Evolutionary conservation across 2,113 vertebrate species (phyloP), one percentile per base, ranked within the genome.

Genomic region (Coptodon rendalli): DNA sequence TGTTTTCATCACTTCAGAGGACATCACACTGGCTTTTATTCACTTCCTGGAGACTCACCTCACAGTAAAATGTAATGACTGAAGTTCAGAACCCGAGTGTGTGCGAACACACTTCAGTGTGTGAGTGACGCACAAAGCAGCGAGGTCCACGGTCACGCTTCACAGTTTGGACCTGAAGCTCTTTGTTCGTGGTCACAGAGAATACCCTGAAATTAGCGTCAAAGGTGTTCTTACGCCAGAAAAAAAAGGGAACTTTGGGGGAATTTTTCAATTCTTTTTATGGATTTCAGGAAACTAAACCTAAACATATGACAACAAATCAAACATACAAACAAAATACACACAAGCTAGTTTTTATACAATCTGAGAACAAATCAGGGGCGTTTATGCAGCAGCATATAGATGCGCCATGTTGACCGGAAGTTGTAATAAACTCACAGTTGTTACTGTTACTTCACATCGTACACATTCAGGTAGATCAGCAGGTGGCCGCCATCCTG

Each of bases 1-100:
- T 52, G 45, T 52, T 78, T 78, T 78, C 45, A 78, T 50, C 73
- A 52, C 45, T 78, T 78, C 52, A 59, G 73, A 78, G 45, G 27
- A 78, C 73, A 52, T 31, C 27, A 34, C 17, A 52, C 45, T 52
- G 73, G 17, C 71, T 76, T 76, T 48, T 48, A 50, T 50, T 78
- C 71, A 76, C n/a, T 73, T 73, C 66, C 38, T 73, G 38, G 22
- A 45, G 66, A 73, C 38, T 73, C 3, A 73, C 7, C n/a, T 73
- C 38, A 71, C 12, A 71, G 1, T 71, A 71, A 43, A 71, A 71
- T 43, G 36, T 71, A 24, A 43, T 71, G n/a, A 71, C 36, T 43
- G n/a, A 71, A 43, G 66, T 71, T 71, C 66, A 71, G 36, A 43
- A 16, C 12, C 12, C 7, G 38, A 71, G 38, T 71, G 66, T 71